These are phyloP conservation scores for Hydrozoanthus tunicans DNA, from an alignment of 64 coral and sea anemone genomes.

Conservation along the genomic window DNA sequence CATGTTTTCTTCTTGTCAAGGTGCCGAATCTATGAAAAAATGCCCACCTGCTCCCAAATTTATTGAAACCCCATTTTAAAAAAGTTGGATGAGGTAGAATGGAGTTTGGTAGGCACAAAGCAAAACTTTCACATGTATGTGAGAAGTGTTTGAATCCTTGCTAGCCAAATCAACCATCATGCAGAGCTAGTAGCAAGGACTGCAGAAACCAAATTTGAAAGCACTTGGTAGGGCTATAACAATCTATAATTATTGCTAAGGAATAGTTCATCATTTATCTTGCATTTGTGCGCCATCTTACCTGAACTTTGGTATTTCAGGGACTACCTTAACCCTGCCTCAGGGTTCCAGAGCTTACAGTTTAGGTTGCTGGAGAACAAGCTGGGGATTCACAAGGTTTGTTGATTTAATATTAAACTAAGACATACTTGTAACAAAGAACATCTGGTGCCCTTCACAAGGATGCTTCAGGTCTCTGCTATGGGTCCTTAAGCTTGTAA, in stretches of 20 bases:
- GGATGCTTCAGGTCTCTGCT: neutral
- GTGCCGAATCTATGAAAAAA: no score
- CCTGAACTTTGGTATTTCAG: slow-evolving; percentile 36
- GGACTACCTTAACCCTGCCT: slow-evolving; percentile 88
- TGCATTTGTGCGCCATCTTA: neutral
- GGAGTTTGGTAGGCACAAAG: no score
- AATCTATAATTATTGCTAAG: neutral
- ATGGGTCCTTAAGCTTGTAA: neutral
- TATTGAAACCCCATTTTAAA: no score
- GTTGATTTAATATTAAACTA: neutral
- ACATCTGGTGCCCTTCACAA: neutral
- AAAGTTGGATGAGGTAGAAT: no score
- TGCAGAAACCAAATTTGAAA: no score
- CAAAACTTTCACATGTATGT: no score
- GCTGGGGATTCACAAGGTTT: slow-evolving; percentile 82
- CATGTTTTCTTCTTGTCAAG: no score
- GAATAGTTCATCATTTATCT: neutral
- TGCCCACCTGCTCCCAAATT: no score
- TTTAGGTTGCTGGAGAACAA: slow-evolving; percentile 97
- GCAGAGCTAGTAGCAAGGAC: no score
- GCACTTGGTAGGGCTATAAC: neutral
- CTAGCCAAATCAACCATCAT: no score
- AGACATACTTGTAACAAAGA: neutral
- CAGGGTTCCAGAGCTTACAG: slow-evolving; percentile 96
- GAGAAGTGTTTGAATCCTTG: no score